A percentile compares a stretch with the other conserved stretches of the same genome.
Conservation (phyloP, 2,113 vertebrate genomes). For the Varanus salvator region DNA sequence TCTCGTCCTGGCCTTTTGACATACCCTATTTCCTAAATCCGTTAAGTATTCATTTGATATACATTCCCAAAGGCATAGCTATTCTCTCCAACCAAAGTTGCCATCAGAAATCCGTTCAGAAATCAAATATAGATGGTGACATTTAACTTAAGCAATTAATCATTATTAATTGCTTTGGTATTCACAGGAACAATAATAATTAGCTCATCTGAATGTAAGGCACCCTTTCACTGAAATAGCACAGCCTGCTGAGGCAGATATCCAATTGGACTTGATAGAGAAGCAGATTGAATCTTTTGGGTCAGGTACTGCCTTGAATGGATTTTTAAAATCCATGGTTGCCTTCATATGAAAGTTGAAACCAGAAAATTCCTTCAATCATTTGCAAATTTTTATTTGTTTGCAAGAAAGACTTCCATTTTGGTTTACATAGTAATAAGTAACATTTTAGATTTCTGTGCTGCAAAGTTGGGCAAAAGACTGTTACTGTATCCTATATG, state of each 20-base stretch:
- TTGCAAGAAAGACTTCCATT: neutral
- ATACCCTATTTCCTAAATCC: constrained; percentile 70
- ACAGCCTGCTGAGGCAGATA: neutral
- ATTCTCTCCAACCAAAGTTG: constrained; percentile 67
- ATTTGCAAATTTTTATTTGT: neutral
- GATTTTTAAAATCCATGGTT: neutral
- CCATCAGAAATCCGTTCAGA: constrained; percentile 65
- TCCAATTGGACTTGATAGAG: neutral
- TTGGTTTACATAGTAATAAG: neutral
- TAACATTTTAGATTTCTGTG: neutral
- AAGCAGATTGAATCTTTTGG: constrained; percentile 35
- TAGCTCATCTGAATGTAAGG: constrained; percentile 56
- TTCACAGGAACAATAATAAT: constrained; percentile 61
- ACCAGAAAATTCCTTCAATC: neutral
- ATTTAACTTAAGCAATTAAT: constrained; percentile 75
- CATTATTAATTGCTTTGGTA: constrained; percentile 75
- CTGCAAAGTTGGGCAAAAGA: neutral
- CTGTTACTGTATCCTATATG: neutral
- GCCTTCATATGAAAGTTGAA: neutral
- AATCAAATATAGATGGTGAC: constrained; percentile 69
- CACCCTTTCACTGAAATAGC: constrained; percentile 48
- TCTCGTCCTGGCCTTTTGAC: constrained; percentile 68
- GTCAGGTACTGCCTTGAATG: neutral
- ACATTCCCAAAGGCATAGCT: constrained; percentile 68
- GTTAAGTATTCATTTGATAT: constrained; percentile 62